A percentile compares a stretch with the other conserved stretches of the same genome.
Conservation (phyloP, 2,888 invertebrate genomes). For the Hemaris fuciformis region DNA sequence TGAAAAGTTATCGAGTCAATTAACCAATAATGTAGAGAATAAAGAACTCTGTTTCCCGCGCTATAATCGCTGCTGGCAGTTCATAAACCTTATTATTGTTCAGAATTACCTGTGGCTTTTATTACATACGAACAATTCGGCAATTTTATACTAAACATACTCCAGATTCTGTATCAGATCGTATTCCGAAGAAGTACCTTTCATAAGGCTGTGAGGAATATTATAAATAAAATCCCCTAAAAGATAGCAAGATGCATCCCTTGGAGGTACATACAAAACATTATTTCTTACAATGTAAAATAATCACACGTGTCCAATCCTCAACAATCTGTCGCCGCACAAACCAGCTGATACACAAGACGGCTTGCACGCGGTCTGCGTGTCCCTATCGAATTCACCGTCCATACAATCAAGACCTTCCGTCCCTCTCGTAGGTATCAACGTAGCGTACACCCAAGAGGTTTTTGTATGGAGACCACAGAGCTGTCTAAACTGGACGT, state of each 20-base stretch:
- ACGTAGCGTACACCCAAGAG: neutral
- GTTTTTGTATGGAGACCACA: neutral
- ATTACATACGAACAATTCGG: neutral
- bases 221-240: no score
- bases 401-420: neutral
- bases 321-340: constrained; percentile 21
- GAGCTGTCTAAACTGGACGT: neutral
- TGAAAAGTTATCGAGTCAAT: neutral
- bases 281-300: no score
- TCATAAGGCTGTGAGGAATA: no score
- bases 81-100: neutral
- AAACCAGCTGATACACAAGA: constrained; percentile 28
- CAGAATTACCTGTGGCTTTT: neutral
- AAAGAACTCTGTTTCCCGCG: constrained; percentile 6
- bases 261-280: no score
- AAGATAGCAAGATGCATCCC: no score
- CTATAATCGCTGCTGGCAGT: neutral
- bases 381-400: constrained; percentile 1
- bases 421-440: neutral
- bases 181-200: no score
- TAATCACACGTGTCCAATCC: constrained; percentile 23
- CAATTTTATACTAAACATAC: no score
- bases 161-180: no score
- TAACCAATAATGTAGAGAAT: constrained; percentile 4
- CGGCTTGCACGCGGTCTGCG: neutral